These are phyloP conservation scores for Ceyx melanurus DNA, from an alignment of 2,113 vertebrate species.

Conservation along the genomic window DNA sequence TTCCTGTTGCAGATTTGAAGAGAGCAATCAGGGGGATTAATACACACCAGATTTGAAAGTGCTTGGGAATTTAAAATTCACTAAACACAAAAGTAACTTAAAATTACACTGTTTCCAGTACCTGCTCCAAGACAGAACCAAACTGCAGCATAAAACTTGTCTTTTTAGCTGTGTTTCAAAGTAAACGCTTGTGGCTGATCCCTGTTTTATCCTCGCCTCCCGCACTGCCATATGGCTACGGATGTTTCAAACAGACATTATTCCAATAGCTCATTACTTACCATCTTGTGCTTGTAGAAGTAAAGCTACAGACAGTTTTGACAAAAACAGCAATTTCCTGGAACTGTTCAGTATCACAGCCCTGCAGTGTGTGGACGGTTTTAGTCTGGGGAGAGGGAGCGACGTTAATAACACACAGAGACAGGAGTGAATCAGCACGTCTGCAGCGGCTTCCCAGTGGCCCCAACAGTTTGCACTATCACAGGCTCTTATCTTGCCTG, in stretches of 20 bases:
- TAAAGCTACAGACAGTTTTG: constrained; percentile 63
- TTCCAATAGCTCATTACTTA: constrained; percentile 57
- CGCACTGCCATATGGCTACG: constrained; percentile 59
- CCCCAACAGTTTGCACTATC: not conserved
- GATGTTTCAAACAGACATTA: constrained; percentile 61
- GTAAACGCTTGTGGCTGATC: constrained; percentile 65
- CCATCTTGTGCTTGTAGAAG: constrained; percentile 47
- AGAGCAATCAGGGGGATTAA: not conserved
- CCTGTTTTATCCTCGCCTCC: constrained; percentile 67
- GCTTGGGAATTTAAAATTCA: constrained; percentile 24
- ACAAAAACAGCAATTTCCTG: constrained; percentile 66
- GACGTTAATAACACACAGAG: accelerated
- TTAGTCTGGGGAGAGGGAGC: not conserved
- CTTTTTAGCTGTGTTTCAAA: constrained; percentile 52
- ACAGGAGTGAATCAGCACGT: constrained; percentile 29
- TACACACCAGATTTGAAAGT: not conserved
- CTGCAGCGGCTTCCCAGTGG: accelerated
- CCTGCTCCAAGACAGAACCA: not conserved
- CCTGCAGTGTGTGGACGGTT: not conserved
- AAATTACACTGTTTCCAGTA: constrained; percentile 8
- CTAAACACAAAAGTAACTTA: constrained; percentile 32
- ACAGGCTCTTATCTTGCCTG: not conserved
- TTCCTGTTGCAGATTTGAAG: not conserved
- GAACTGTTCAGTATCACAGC: constrained; percentile 16
- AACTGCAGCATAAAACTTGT: constrained; percentile 22